Evolutionary conservation across 2,797 vertebrate species (phyloP).

Genomic region (Gorsachius magnificus): DNA sequence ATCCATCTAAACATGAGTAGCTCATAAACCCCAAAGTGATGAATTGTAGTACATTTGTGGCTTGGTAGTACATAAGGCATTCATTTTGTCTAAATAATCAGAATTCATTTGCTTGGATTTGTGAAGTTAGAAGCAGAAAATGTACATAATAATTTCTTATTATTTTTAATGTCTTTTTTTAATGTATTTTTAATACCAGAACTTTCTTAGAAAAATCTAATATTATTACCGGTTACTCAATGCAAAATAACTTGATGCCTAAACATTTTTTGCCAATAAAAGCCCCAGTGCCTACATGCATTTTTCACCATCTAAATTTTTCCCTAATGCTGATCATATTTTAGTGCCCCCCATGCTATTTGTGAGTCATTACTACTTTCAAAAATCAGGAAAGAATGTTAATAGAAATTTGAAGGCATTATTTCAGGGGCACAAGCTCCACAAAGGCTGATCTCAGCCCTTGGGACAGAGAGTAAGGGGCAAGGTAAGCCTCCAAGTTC

Average conservation of each 20-base stretch:
- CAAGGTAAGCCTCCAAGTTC: neutral
- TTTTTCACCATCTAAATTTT: neutral
- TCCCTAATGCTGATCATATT: neutral
- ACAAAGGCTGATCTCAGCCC: neutral
- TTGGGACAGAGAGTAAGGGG: neutral
- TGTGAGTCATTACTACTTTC: neutral
- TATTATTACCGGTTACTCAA: neutral
- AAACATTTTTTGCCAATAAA: neutral
- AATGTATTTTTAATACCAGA: neutral
- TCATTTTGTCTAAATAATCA: neutral
- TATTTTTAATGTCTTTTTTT: neutral
- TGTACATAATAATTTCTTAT: neutral
- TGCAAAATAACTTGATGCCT: neutral
- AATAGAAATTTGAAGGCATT: neutral
- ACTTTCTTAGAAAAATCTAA: neutral
- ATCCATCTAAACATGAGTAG: neutral
- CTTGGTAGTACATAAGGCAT: neutral
- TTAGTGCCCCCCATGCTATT: neutral
- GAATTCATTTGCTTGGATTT: constrained; percentile 6
- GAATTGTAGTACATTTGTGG: neutral
- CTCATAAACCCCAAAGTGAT: constrained; percentile 13
- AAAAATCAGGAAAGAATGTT: neutral
- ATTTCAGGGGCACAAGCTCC: neutral
- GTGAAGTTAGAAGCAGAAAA: neutral
- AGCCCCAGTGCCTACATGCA: rapidly evolving